Base-by-base conservation (phyloP, 2,113 vertebrate species). In the Tautogolabrus adspersus region DNA sequence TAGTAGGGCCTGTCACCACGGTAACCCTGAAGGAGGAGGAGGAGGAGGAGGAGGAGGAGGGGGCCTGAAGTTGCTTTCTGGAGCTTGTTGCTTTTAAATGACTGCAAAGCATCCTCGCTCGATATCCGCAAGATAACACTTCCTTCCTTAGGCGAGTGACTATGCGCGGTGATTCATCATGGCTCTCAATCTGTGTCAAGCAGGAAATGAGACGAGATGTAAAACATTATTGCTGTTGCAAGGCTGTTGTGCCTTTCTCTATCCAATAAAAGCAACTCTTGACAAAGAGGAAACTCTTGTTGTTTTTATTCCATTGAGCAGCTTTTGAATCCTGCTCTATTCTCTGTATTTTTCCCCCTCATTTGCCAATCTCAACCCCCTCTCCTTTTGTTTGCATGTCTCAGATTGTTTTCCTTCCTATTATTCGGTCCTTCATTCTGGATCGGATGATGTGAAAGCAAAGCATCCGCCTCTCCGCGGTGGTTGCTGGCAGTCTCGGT, bases 171-270 rank as follows among this genome's bases (percentile, higher is more conserved):
- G 0, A 78, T 66, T 57, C 58, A 42, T 82, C 79, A 80, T 86
- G 44, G 65, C 47, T 72, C 49, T 81, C 62, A 51, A 72, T 89
- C 80, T 54, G 75, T 22, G 37, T 66, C 56, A 10, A 57, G 57
- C 86, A 88, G 89, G 89, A 91, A 91, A 91, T 90, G 66, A 90
- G 79, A 81, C 13, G 49, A 67, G 76, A 85, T 84, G 79, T 77
- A 75, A 75, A 75, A 72, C 69, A 74, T 6, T 49, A 60, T 49
- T 30, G 66, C 57, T 44, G 52, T 64, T 72, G 63, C 30, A 22
- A 23, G 64, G 57, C 54, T 60, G 63, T 47, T 75, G 65, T 80
- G 46, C 16, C 42, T n/a, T n/a, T 13, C 9, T 42, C 11, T 34
- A 60, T 66, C 40, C 26, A 67, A 88, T 42, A 59, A 46, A 68